These are phyloP conservation scores for Emydoidea blandingii DNA, from an alignment of 2,797 vertebrate genomes.

Conservation along the genomic window DNA sequence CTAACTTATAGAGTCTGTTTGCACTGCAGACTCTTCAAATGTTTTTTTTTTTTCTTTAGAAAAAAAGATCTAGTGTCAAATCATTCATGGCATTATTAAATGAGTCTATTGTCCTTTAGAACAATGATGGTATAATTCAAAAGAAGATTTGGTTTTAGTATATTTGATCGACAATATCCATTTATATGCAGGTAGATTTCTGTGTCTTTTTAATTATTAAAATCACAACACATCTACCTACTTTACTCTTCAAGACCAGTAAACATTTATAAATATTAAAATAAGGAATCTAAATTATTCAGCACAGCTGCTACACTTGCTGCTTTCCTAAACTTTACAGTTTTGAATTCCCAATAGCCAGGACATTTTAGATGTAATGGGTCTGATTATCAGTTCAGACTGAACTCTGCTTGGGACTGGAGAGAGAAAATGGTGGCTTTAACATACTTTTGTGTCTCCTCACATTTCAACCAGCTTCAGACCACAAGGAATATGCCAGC, in stretches of 20 bases:
- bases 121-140: neutral
- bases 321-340: neutral
- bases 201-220: neutral
- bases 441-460: neutral
- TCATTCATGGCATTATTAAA: neutral
- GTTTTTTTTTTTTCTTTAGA: constrained; percentile 36
- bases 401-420: neutral
- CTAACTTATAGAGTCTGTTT: constrained; percentile 25
- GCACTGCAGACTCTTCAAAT: neutral
- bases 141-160: neutral
- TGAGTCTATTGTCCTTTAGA: constrained; percentile 6
- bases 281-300: neutral
- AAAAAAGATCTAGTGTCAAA: neutral
- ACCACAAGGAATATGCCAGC: neutral
- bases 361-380: neutral
- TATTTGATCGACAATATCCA: neutral
- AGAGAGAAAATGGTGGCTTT: neutral
- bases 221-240: neutral
- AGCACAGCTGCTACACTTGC: neutral
- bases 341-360: neutral
- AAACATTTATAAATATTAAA: neutral
- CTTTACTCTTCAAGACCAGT: neutral
- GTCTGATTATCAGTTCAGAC: neutral
- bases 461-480: neutral
- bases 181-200: neutral